phyloP scores from a whole-genome alignment of 2,113 vertebrate species.

The Antechinus stuartii region DNA sequence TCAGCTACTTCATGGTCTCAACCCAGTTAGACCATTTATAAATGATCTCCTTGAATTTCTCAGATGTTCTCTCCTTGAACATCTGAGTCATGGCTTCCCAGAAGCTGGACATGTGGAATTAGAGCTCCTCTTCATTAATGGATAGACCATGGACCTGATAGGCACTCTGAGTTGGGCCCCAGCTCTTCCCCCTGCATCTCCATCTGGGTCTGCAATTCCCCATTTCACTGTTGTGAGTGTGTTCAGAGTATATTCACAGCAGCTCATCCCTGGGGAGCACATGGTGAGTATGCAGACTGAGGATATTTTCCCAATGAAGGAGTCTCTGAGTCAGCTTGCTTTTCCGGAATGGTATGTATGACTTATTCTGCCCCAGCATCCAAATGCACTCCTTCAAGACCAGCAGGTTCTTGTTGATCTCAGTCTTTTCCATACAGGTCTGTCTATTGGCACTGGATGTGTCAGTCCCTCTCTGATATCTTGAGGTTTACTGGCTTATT shows the following conservation, averaged over 20 bases:
- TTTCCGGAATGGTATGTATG: conserved; percentile 96
- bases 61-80: conserved; percentile 84
- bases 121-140: conserved; percentile 84
- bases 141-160: conserved; percentile 72
- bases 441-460: conserved; percentile 92
- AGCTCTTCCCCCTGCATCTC: conserved; percentile 81
- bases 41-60: conserved; percentile 83
- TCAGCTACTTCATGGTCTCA: conserved; percentile 83
- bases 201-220: conserved; percentile 82
- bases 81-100: conserved; percentile 84
- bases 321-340: conserved; percentile 98
- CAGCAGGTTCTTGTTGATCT: conserved; percentile 97
- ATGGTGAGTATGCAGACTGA: conserved; percentile 95
- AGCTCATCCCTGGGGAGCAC: conserved; percentile 85
- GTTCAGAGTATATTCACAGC: conserved; percentile 97
- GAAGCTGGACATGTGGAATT: conserved; percentile 83
- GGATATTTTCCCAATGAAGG: conserved; percentile 96
- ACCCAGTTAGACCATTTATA: conserved; percentile 76
- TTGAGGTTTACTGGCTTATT: too few species aligned
- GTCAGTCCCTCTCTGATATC: conserved; percentile 90
- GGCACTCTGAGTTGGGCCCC: conserved; percentile 54
- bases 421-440: conserved; percentile 94
- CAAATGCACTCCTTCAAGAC: conserved; percentile 99
- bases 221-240: conserved; percentile 83
- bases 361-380: conserved; percentile 95